Conservation (phyloP, 2,888 invertebrate genomes). For the Hirtodrosophila alboralis region DNA sequence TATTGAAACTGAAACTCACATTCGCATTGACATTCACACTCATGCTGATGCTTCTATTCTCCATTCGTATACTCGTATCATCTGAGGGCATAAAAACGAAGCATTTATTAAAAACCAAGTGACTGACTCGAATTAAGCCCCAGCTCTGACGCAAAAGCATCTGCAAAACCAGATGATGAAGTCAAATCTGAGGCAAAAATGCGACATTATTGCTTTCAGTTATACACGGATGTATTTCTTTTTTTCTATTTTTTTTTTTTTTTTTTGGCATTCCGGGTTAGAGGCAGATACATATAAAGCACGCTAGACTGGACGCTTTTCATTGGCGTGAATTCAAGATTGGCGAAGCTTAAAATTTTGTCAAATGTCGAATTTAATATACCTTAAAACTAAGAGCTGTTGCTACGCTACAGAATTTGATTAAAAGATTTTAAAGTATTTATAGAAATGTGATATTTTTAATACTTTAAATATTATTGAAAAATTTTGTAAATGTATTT, state of each 20-base stretch:
- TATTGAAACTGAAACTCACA: not conserved
- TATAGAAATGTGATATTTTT: not conserved
- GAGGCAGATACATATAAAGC: conserved; percentile 20
- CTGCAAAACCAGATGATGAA: conserved; percentile 11
- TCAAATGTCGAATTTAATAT: no score
- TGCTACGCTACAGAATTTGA: no score
- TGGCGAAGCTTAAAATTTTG: not conserved
- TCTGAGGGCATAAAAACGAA: conserved; percentile 30
- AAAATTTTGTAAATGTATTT: no score
- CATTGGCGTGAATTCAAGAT: conserved; percentile 12
- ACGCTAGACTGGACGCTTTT: conserved; percentile 28
- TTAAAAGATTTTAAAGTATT: no score
- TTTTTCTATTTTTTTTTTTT: no score
- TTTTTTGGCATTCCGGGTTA: not conserved
- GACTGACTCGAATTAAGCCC: conserved; percentile 40
- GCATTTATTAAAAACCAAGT: conserved; percentile 52
- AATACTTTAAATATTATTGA: no score
- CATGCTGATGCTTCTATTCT: not conserved
- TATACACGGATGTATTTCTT: no score
- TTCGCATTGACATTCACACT: no score
- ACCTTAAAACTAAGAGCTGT: no score
- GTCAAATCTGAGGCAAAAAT: conserved; percentile 19
- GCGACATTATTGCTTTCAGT: conserved; percentile 42
- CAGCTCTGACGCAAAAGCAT: conserved; percentile 9
- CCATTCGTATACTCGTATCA: not conserved